Percentiles rank a stretch among this genome's conserved stretches.
phyloP scores from a whole-genome alignment of 1,140 invertebrate species.

The Onthophagus taurus region DNA sequence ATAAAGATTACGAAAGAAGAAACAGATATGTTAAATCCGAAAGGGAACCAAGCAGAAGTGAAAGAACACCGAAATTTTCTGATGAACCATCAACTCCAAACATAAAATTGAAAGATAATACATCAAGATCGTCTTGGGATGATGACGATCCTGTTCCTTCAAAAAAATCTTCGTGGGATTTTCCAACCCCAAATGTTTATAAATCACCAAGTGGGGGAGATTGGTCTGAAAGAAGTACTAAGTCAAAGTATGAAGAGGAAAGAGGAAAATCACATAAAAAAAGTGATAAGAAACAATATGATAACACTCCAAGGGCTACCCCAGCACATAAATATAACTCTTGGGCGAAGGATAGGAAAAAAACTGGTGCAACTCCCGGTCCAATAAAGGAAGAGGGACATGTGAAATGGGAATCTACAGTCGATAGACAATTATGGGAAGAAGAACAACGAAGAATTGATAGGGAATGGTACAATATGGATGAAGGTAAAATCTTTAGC shows the following conservation, averaged over 20 bases:
- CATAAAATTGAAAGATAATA: constrained; percentile 56
- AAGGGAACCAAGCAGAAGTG: constrained; percentile 21
- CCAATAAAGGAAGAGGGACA: constrained; percentile 36
- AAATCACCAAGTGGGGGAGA: constrained; percentile 38
- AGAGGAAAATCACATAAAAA: constrained; percentile 13
- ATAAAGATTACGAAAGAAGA: constrained; percentile 32
- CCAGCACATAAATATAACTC: constrained; percentile 79
- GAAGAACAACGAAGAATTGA: constrained; percentile 89
- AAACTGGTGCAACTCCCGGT: constrained; percentile 50
- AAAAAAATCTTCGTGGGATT: constrained; percentile 79
- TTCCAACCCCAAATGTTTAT: constrained; percentile 69
- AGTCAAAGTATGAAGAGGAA: constrained; percentile 19
- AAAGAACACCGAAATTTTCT: constrained; percentile 53
- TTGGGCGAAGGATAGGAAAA: constrained; percentile 62
- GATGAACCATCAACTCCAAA: constrained; percentile 78
- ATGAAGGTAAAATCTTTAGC: constrained; percentile 54
- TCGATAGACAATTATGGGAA: constrained; percentile 78
- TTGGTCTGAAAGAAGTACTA: constrained; percentile 40
- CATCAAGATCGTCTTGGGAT: constrained; percentile 78
- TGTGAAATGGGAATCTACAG: constrained; percentile 47
- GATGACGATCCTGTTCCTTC: constrained; percentile 57
- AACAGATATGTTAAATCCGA: constrained; percentile 11
- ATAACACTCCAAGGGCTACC: constrained; percentile 63
- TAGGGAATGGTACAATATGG: constrained; percentile 93
- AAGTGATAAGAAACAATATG: constrained; percentile 42